Conservation (phyloP, 2,888 invertebrate genomes). For the Erpobdella octoculata region DNA sequence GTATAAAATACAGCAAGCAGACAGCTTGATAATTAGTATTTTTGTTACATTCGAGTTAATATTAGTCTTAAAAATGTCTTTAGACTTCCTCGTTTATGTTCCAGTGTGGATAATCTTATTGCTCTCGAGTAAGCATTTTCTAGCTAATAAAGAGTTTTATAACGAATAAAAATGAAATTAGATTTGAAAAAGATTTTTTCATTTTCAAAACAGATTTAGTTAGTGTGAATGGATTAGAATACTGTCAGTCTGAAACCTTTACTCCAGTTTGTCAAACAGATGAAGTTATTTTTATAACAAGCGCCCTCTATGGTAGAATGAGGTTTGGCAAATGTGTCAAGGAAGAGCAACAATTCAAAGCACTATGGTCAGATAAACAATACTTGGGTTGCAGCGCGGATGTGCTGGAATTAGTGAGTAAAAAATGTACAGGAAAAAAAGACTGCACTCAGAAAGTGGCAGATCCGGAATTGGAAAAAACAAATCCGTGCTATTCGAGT, state of each 20-base stretch:
- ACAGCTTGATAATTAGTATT: no score
- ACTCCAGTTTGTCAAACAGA: neutral
- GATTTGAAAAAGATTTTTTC: no score
- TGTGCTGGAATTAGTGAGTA: neutral
- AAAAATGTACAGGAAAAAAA: neutral
- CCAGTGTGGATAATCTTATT: no score
- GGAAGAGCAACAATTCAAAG: neutral
- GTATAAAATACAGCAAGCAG: no score
- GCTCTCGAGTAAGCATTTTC: no score
- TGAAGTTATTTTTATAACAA: neutral
- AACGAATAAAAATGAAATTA: no score
- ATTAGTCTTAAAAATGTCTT: no score
- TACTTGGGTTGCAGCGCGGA: neutral
- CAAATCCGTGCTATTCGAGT: neutral
- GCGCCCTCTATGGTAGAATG: constrained; percentile 1
- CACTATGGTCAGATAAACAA: neutral
- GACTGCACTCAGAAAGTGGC: neutral
- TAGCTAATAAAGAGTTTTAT: no score
- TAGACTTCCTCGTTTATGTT: no score
- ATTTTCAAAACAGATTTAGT: no score
- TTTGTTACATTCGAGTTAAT: no score
- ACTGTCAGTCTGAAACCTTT: constrained; percentile 12
- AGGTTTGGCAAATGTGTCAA: constrained; percentile 17
- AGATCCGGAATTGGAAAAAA: neutral
- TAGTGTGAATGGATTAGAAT: no score